These are phyloP conservation scores for Parochlus steinenii DNA, from an alignment of 2,888 invertebrate species.

Conservation along the genomic window DNA sequence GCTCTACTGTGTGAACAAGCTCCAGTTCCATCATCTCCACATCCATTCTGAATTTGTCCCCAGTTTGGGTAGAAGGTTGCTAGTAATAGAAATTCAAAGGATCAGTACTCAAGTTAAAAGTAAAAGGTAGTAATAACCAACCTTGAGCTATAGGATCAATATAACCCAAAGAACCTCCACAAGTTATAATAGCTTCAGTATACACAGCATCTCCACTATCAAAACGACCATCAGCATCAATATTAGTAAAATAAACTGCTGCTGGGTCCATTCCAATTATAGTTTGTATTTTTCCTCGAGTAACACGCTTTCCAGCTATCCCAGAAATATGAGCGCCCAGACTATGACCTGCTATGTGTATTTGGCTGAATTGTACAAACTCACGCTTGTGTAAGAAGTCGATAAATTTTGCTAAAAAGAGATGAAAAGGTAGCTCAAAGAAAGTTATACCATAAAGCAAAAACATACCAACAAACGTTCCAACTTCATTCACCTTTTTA, in stretches of 20 bases:
- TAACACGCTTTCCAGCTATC: conserved; percentile 37
- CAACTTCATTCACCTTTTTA: conserved; percentile 18
- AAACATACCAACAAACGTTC: too few relatives aligned
- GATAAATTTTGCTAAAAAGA: conserved; percentile 19
- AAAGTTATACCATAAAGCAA: too few relatives aligned
- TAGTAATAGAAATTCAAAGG: too few relatives aligned
- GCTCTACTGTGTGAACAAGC: conserved; percentile 31
- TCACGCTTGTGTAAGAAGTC: too few relatives aligned
- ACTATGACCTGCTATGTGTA: conserved; percentile 42
- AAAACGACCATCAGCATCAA: conserved; percentile 18
- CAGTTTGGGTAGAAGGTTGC: conserved; percentile 36
- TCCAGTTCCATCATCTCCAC: conserved; percentile 26
- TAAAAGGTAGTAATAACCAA: too few relatives aligned
- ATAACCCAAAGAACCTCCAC: conserved; percentile 23
- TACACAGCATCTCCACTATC: conserved; percentile 22
- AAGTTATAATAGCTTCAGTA: conserved; percentile 26
- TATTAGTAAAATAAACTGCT: conserved; percentile 18
- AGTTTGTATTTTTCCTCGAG: conserved; percentile 34
- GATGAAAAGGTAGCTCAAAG: too few relatives aligned
- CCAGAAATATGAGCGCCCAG: conserved; percentile 40
- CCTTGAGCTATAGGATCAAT: conserved; percentile 24
- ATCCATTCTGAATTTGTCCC: conserved; percentile 35
- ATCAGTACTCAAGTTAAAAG: too few relatives aligned
- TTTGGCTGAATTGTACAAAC: too few relatives aligned
- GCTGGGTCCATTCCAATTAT: conserved; percentile 29